Percentiles rank a stretch among this genome's conserved stretches.
Evolutionary conservation across 2,888 invertebrate species (phyloP).

Genomic region (Pollenia griseotomentosa): DNA sequence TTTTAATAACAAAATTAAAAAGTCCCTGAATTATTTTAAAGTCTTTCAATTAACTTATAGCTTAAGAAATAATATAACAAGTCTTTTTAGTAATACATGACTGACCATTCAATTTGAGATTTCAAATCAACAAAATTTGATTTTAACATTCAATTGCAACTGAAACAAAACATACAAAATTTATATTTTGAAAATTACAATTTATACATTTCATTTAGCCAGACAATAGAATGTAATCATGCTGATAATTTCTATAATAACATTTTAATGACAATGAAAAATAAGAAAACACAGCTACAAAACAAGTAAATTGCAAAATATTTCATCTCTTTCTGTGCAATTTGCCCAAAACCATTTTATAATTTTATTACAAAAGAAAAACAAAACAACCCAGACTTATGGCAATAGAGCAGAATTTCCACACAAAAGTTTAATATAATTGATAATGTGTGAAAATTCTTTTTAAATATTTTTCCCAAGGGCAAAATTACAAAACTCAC

Average conservation of each 20-base stretch:
- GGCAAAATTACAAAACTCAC: conserved; percentile 20
- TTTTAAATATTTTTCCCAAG: conserved; percentile 25
- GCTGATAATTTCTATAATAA: conserved; percentile 31
- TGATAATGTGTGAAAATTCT: conserved; percentile 49
- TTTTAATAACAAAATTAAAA: no score
- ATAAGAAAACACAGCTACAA: not conserved
- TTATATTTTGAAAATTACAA: conserved; percentile 15
- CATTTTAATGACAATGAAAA: conserved; percentile 5
- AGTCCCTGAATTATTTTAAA: no score
- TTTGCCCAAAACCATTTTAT: not conserved
- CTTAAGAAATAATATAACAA: no score
- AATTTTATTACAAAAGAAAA: conserved; percentile 14
- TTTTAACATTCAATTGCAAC: not conserved
- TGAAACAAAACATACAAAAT: conserved; percentile 1
- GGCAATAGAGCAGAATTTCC: conserved; percentile 12
- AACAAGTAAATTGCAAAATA: conserved; percentile 30
- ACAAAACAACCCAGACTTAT: conserved; percentile 5
- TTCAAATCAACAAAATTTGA: not conserved
- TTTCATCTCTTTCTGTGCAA: conserved; percentile 1
- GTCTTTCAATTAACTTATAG: no score
- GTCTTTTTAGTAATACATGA: no score
- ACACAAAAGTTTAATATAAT: conserved; percentile 24
- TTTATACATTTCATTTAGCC: not conserved
- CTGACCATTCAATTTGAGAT: not conserved
- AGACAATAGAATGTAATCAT: conserved; percentile 51